A percentile compares a stretch with the other conserved stretches of the same genome.
These are phyloP conservation scores for Melanerpes aurifrons DNA, from an alignment of 2,113 vertebrate species.

Conservation along the genomic window DNA sequence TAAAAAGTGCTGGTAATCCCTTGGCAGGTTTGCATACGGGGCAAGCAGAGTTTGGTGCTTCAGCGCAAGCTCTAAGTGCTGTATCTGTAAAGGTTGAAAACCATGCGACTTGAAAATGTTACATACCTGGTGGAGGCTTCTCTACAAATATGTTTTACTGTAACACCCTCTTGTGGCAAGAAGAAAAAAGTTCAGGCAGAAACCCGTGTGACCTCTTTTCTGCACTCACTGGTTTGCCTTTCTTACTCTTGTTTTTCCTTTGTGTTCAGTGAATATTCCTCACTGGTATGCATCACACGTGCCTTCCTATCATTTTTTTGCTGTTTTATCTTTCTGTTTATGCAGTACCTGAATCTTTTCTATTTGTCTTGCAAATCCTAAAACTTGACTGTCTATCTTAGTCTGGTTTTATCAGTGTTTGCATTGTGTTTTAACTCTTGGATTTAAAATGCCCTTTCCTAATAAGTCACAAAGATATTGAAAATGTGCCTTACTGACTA, in stretches of 20 bases:
- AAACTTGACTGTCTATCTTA: background rate
- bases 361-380: background rate
- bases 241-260: background rate
- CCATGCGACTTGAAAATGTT: background rate
- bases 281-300: background rate
- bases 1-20: background rate
- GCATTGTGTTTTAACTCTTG: background rate
- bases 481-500: background rate
- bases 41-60: rapidly evolving
- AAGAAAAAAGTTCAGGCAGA: slow-evolving; percentile 5
- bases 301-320: background rate
- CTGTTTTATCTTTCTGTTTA: background rate
- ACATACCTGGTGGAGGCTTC: background rate
- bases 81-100: background rate
- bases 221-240: background rate
- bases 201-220: background rate
- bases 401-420: background rate
- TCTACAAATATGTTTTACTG: background rate
- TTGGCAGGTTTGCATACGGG: background rate
- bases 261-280: background rate
- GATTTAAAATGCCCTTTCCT: background rate
- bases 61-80: background rate
- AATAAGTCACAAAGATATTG: background rate
- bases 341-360: background rate
- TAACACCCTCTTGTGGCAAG: slow-evolving; percentile 68